Conservation (phyloP, 2,888 invertebrate genomes). For the Galeruca laticollis region DNA sequence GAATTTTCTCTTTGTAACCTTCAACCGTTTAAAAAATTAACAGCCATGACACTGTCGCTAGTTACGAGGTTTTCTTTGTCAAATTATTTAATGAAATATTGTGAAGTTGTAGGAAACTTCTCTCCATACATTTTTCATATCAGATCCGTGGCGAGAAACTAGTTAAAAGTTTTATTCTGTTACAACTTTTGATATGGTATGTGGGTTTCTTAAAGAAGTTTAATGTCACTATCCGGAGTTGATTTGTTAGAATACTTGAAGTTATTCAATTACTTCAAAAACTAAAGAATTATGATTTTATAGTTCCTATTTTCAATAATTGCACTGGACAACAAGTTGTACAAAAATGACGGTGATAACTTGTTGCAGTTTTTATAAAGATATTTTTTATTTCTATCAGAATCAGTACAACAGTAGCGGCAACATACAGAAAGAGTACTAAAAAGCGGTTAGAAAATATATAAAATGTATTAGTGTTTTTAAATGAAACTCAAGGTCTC, state of each 20-base stretch:
- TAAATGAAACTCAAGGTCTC: too few relatives aligned
- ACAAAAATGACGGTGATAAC: too few relatives aligned
- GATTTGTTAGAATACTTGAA: neutral
- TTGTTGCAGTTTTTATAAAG: too few relatives aligned
- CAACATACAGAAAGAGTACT: too few relatives aligned
- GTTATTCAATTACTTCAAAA: neutral
- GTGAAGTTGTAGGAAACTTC: constrained; percentile 19
- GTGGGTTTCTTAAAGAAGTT: constrained; percentile 7
- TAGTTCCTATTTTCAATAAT: neutral
- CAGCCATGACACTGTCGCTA: neutral
- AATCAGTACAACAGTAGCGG: too few relatives aligned
- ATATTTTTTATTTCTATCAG: too few relatives aligned
- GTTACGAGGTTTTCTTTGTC: constrained; percentile 22
- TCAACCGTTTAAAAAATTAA: neutral
- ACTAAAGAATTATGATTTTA: neutral
- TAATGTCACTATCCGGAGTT: neutral
- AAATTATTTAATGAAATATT: constrained; percentile 28
- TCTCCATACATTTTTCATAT: constrained; percentile 34
- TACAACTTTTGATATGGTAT: constrained; percentile 13
- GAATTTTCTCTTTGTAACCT: too few relatives aligned
- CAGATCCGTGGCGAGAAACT: constrained; percentile 28
- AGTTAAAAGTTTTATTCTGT: constrained; percentile 26
- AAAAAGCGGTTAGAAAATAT: too few relatives aligned
- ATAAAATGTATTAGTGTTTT: too few relatives aligned
- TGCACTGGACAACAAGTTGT: too few relatives aligned